These are phyloP conservation scores for Metellina segmentata DNA, from an alignment of 2,888 invertebrate species.

Conservation along the genomic window DNA sequence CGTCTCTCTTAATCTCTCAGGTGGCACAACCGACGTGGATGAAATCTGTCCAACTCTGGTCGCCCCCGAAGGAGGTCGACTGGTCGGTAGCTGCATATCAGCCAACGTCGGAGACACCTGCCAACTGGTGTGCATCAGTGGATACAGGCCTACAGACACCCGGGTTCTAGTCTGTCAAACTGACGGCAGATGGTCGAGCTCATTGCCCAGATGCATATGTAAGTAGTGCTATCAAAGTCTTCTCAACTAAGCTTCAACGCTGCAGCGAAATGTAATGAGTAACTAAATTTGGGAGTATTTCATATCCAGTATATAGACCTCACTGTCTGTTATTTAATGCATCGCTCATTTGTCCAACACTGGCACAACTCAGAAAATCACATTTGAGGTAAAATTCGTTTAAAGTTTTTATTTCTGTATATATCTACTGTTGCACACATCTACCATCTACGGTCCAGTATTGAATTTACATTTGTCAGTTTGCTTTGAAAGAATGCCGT, in stretches of 20 bases:
- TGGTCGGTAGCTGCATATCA: constrained; percentile 64
- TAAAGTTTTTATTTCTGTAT: too few relatives aligned
- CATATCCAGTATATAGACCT: background rate
- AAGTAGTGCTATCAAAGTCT: constrained; percentile 4
- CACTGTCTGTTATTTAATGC: background rate
- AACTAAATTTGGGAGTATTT: background rate
- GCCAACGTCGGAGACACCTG: constrained; percentile 65
- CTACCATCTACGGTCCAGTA: too few relatives aligned
- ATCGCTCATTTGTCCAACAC: too few relatives aligned
- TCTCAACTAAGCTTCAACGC: background rate
- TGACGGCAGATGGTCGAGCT: constrained; percentile 62
- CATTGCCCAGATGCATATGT: constrained; percentile 59
- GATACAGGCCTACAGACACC: constrained; percentile 70
- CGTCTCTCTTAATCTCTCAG: background rate
- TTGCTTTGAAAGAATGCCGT: too few relatives aligned
- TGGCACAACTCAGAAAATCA: too few relatives aligned
- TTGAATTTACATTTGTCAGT: too few relatives aligned
- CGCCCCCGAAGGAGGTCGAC: constrained; percentile 59
- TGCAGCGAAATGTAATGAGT: background rate
- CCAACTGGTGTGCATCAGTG: constrained; percentile 67
- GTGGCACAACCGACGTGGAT: constrained; percentile 26
- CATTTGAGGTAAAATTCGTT: too few relatives aligned
- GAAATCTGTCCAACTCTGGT: constrained; percentile 55
- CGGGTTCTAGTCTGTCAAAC: constrained; percentile 57
- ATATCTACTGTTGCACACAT: too few relatives aligned